Conservation (phyloP, 2,113 vertebrate species). For the Corydoras maculifer region DNA sequence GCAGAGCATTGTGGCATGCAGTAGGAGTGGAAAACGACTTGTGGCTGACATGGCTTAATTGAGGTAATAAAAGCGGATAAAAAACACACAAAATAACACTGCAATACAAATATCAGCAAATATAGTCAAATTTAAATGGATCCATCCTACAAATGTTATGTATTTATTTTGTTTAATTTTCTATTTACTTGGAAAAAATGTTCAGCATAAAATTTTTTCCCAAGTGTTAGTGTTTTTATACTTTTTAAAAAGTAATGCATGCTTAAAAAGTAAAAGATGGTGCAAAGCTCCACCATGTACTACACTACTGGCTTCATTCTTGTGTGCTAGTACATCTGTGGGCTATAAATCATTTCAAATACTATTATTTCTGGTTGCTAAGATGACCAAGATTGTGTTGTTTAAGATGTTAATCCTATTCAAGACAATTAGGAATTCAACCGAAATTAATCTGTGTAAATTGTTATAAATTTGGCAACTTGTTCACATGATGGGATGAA, state of each 20-base stretch:
- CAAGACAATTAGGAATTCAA: too few relatives aligned
- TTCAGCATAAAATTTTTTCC: too few relatives aligned
- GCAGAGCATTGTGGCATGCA: not conserved
- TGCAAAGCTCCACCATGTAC: not conserved
- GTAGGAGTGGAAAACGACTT: not conserved
- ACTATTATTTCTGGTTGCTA: not conserved
- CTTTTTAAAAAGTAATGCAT: not conserved
- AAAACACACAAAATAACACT: constrained; percentile 32
- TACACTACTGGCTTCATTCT: not conserved
- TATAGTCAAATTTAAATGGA: too few relatives aligned
- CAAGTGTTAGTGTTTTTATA: too few relatives aligned
- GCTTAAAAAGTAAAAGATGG: not conserved
- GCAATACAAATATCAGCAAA: not conserved
- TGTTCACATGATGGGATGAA: too few relatives aligned
- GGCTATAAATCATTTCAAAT: not conserved
- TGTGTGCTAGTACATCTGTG: not conserved
- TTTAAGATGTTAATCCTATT: not conserved
- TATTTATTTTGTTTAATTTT: not conserved
- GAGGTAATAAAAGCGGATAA: constrained; percentile 30
- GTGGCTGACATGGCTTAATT: constrained; percentile 37
- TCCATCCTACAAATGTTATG: not conserved
- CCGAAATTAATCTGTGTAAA: too few relatives aligned
- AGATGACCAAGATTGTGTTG: not conserved
- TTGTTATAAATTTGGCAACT: too few relatives aligned
- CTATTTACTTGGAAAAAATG: not conserved